These are phyloP conservation scores for Bembecia ichneumoniformis DNA, from an alignment of 2,888 invertebrate genomes.

Conservation along the genomic window DNA sequence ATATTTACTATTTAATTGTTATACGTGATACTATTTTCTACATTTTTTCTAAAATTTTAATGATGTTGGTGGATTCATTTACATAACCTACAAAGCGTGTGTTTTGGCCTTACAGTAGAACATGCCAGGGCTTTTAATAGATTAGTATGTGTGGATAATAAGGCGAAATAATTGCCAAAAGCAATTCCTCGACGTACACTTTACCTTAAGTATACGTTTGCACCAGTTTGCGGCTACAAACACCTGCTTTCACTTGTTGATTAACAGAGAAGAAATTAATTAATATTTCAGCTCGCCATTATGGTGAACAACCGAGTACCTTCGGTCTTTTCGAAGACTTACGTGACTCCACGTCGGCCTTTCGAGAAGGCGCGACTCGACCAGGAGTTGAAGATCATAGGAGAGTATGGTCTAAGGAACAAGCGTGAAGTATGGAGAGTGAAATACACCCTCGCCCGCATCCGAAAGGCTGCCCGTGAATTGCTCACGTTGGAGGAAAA, in stretches of 20 bases:
- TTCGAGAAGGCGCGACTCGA: conserved; percentile 99
- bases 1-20: not conserved
- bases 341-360: conserved; percentile 98
- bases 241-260: not conserved
- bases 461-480: conserved; percentile 99
- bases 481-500: conserved; percentile 98
- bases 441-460: conserved; percentile 98
- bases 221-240: conserved; percentile 51
- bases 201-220: conserved; percentile 30
- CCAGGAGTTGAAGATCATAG: conserved; percentile 98
- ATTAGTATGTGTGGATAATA: conserved; percentile 36
- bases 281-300: conserved; percentile 59
- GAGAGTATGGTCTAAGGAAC: conserved; percentile 98
- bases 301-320: conserved; percentile 96
- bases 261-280: not conserved
- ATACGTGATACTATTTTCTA: not conserved
- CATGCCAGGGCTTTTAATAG: conserved; percentile 27
- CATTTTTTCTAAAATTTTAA: conserved; percentile 7
- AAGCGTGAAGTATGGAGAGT: conserved; percentile 99
- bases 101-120: conserved; percentile 40
- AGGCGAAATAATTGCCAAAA: conserved; percentile 44
- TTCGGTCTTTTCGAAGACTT: conserved; percentile 97
- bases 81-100: conserved; percentile 25
- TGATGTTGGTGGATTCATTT: conserved; percentile 32
- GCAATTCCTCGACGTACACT: conserved; percentile 42